Base-by-base conservation (phyloP, 2,797 vertebrate species). In the Linurgus olivaceus region DNA sequence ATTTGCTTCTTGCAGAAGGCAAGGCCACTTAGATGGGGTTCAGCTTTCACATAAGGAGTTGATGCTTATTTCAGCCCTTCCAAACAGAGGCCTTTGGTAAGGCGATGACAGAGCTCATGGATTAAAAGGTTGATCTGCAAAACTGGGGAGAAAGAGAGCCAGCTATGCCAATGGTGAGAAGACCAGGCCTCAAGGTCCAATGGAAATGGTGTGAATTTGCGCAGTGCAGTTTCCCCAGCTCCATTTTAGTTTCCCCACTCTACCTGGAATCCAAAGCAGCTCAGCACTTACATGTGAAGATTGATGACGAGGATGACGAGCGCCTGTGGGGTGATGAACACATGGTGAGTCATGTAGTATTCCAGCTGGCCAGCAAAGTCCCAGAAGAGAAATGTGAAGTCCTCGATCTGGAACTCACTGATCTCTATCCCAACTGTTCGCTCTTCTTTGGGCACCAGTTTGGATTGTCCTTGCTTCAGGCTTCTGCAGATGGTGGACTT, bases 291-390 rank as follows among this genome's bases (percentile, higher is more conserved):
- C 98, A 96, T 97, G 88, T 97, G 97, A 71, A 98, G 96, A 86
- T 98, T 96, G 74, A 98, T 88, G 48, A 98, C 96, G 1, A 98
- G 97, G 93, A 98, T 97, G 84, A 98, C 96, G 6, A 98, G 96
- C 0, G 98, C 98, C 70, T 98, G 97, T 18, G 98, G 97, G 25
- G 98, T 98, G 95, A 98, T 98, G 96, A 98, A 98, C 61, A 98
- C 96, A 0, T 98, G 98, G 80, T 98, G 98, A 7, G 98, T 98
- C 83, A 98, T 54, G 87, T 98, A 98, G 88, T 98, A 98, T 78
- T 98, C 98, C 84, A 98, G 92, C 62, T 98, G 98, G 42, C 98
- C 98, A 7, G 98, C 98, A 29, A 98, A 98, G 82, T 98, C 98
- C 98, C 98, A 98, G 93, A 98, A 98, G 25, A 98, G 96, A 91